A percentile compares a stretch with the other conserved stretches of the same genome.
Conservation (phyloP, 23 tunicate genomes). For the Trididemnum miniatum region DNA sequence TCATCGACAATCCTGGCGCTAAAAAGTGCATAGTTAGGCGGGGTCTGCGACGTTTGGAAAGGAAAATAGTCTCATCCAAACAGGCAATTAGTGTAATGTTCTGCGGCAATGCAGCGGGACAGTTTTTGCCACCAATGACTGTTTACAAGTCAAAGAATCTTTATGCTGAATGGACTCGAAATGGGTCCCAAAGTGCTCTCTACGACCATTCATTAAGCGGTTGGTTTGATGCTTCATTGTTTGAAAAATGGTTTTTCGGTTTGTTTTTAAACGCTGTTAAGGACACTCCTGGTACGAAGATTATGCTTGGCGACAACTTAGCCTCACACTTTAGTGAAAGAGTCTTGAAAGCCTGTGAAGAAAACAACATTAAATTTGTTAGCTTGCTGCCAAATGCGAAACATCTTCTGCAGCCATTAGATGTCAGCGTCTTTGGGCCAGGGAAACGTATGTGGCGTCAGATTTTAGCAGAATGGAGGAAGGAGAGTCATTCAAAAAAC, state of each 20-base stretch:
- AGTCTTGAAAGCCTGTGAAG: conserved; percentile 10
- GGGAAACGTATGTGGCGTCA: conserved; percentile 9
- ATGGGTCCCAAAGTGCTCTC: conserved; percentile 3
- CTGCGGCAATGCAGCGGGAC: conserved; percentile 43
- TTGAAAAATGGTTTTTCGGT: conserved; percentile 29
- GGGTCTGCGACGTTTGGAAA: conserved; percentile 27
- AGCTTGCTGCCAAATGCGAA: conserved; percentile 9
- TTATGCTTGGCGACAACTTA: conserved; percentile 36
- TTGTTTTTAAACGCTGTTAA: conserved; percentile 23
- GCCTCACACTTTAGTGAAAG: conserved; percentile 24
- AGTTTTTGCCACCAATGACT: conserved; percentile 37
- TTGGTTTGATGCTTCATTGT: conserved; percentile 19
- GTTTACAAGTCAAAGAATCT: conserved; percentile 33
- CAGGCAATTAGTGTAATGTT: conserved; percentile 34
- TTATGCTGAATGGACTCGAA: conserved; percentile 27
- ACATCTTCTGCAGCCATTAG: conserved; percentile 22
- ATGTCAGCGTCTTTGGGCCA: conserved; percentile 32
- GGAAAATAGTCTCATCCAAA: conserved; percentile 25
- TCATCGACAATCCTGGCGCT: conserved; percentile 33
- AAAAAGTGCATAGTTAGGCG: conserved; percentile 16
- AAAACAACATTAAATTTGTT: conserved; percentile 35
- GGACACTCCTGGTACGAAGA: conserved; percentile 16
- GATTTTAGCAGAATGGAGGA: conserved; percentile 14
- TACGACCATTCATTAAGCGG: conserved; percentile 22
- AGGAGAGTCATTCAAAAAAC: not conserved